These are phyloP conservation scores for Scolopax bukidnonensis DNA, from an alignment of 2,797 vertebrate species.

Conservation along the genomic window DNA sequence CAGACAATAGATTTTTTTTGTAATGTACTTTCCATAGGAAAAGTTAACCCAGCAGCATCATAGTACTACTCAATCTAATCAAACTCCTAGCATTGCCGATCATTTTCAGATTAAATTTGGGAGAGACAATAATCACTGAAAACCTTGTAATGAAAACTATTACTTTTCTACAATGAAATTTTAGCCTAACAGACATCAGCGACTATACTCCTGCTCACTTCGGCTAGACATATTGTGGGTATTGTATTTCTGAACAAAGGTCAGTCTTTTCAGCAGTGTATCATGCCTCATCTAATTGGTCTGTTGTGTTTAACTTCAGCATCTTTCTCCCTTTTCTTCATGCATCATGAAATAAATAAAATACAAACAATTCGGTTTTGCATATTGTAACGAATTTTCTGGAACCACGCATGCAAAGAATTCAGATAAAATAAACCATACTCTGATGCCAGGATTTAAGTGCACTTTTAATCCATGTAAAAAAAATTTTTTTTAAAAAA, in stretches of 20 bases:
- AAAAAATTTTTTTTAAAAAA: not conserved
- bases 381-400: not conserved
- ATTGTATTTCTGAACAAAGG: not conserved
- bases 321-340: not conserved
- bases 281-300: not conserved
- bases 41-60: not conserved
- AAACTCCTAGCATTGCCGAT: not conserved
- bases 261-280: not conserved
- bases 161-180: conserved; percentile 17
- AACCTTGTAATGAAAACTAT: conserved; percentile 2
- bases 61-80: not conserved
- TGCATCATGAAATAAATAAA: not conserved
- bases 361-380: not conserved
- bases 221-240: not conserved
- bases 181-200: not conserved
- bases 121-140: not conserved
- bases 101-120: conserved; percentile 36
- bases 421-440: not conserved
- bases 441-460: not conserved
- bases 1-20: not conserved
- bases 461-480: not conserved
- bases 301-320: not conserved
- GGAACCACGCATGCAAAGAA: not conserved
- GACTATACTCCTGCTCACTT: not conserved
- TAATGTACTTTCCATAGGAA: not conserved